A percentile compares a stretch with the other conserved stretches of the same genome.
phyloP scores from a whole-genome alignment of 2,888 invertebrate species.

The Sylvicola cinctus region DNA sequence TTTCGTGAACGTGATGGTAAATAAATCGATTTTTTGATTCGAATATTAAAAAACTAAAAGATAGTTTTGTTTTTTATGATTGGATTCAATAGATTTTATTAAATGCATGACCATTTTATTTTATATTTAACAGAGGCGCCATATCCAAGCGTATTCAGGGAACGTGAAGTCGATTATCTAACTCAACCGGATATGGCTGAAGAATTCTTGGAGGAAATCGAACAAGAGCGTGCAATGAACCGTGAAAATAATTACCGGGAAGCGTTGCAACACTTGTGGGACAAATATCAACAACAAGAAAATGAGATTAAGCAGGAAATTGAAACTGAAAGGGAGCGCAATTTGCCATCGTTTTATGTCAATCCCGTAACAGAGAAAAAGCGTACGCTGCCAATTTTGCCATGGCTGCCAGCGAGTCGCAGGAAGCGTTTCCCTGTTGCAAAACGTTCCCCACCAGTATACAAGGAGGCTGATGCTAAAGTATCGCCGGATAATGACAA shows the following conservation, averaged over 20 bases:
- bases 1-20: slow-evolving; percentile 23
- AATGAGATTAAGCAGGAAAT: slow-evolving; percentile 18
- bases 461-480: slow-evolving; percentile 13
- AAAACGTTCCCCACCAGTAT: slow-evolving; percentile 39
- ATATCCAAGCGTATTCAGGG: slow-evolving; percentile 18
- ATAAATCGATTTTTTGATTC: slow-evolving; percentile 8
- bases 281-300: slow-evolving; percentile 21
- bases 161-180: slow-evolving; percentile 14
- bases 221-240: slow-evolving; percentile 20
- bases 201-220: slow-evolving; percentile 22
- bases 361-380: slow-evolving; percentile 16
- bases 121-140: slow-evolving; percentile 10
- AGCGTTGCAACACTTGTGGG: slow-evolving; percentile 20
- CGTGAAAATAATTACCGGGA: slow-evolving; percentile 20
- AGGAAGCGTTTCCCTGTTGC: slow-evolving; percentile 43
- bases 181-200: slow-evolving; percentile 17
- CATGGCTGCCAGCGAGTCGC: slow-evolving; percentile 23
- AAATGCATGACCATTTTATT: not conserved
- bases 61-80: not conserved
- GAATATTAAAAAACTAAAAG: too few relatives aligned
- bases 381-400: slow-evolving; percentile 18
- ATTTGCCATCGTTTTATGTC: slow-evolving; percentile 7
- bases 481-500: slow-evolving; percentile 42
- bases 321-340: not conserved
- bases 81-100: not conserved